A percentile compares a stretch with the other conserved stretches of the same genome.
Conservation (phyloP, 2,888 invertebrate genomes). For the Ophion obscuratus region DNA sequence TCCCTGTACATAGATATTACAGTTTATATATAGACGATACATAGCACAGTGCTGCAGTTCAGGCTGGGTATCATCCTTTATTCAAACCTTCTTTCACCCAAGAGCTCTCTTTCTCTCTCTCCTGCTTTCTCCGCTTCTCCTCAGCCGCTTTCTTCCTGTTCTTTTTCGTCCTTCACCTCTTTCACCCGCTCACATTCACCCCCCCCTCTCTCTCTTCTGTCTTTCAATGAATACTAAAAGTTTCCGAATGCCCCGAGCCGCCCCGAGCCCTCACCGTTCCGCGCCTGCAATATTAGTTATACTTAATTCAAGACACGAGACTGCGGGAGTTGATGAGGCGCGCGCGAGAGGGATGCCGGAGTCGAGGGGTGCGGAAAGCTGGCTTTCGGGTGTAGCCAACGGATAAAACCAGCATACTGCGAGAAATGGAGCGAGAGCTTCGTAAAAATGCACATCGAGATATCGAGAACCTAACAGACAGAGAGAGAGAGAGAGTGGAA, state of each 20-base stretch:
- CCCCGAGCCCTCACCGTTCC: slow-evolving; percentile 62
- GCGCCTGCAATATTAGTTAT: slow-evolving; percentile 81
- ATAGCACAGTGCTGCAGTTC: slow-evolving; percentile 58
- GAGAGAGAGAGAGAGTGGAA: not conserved
- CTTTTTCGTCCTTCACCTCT: slow-evolving; percentile 58
- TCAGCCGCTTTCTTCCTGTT: slow-evolving; percentile 50
- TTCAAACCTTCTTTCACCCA: slow-evolving; percentile 74
- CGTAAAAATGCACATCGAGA: slow-evolving; percentile 36
- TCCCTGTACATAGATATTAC: slow-evolving; percentile 38
- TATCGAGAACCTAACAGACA: not conserved
- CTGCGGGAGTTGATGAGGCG: slow-evolving; percentile 73
- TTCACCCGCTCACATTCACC: slow-evolving; percentile 33
- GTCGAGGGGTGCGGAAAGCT: slow-evolving; percentile 57
- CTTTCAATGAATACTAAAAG: slow-evolving; percentile 83
- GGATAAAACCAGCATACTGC: slow-evolving; percentile 22
- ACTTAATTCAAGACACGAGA: slow-evolving; percentile 82
- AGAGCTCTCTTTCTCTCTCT: slow-evolving; percentile 52
- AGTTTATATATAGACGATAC: slow-evolving; percentile 38
- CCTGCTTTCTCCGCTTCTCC: slow-evolving; percentile 42
- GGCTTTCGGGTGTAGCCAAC: slow-evolving; percentile 13
- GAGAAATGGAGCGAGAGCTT: slow-evolving; percentile 42
- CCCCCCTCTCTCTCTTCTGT: slow-evolving; percentile 65
- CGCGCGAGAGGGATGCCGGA: slow-evolving; percentile 25
- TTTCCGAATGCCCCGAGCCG: slow-evolving; percentile 76
- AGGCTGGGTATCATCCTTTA: slow-evolving; percentile 75